Evolutionary conservation across 2,797 vertebrate genomes (phyloP).

Genomic region (Aeoliscus strigatus): DNA sequence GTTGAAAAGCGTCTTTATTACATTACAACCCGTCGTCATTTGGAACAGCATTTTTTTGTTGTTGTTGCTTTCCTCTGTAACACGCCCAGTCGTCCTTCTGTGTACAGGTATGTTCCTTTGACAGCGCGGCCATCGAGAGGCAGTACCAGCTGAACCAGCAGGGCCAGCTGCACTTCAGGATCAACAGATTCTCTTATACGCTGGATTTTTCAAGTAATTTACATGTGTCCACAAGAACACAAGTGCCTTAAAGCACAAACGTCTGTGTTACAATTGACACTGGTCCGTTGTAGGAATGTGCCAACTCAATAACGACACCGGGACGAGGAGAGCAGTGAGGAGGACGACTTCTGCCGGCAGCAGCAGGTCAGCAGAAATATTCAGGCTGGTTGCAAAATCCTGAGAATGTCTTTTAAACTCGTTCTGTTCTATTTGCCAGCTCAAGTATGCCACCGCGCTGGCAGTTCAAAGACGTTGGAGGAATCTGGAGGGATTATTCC

Average conservation of each 20-base stretch:
- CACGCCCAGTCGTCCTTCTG: neutral
- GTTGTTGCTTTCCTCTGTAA: neutral
- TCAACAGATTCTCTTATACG: constrained; percentile 32
- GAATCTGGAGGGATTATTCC: constrained; percentile 55
- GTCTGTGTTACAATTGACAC: too few species aligned
- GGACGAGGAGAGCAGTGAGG: constrained; percentile 47
- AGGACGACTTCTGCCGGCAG: constrained; percentile 21
- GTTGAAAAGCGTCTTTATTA: too few species aligned
- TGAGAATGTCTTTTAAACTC: neutral
- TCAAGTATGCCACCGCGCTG: constrained; percentile 29
- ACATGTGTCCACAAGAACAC: neutral
- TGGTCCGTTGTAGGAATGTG: constrained; percentile 51
- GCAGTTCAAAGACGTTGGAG: constrained; percentile 51
- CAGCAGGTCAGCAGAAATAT: constrained; percentile 37
- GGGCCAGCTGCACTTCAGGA: constrained; percentile 45
- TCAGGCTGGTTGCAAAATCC: neutral
- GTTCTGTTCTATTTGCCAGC: constrained; percentile 19
- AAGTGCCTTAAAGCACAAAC: too few species aligned
- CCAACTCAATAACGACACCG: constrained; percentile 41
- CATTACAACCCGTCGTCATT: too few species aligned
- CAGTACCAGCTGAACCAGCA: constrained; percentile 53
- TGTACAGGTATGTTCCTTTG: constrained; percentile 53
- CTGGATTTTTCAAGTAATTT: constrained; percentile 58
- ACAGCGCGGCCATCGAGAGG: constrained; percentile 56
- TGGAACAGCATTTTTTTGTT: too few species aligned